Evolutionary conservation across 2,888 invertebrate species (phyloP), one percentile per base, ranked within the genome.

Genomic region (Dryomyza anilis): DNA sequence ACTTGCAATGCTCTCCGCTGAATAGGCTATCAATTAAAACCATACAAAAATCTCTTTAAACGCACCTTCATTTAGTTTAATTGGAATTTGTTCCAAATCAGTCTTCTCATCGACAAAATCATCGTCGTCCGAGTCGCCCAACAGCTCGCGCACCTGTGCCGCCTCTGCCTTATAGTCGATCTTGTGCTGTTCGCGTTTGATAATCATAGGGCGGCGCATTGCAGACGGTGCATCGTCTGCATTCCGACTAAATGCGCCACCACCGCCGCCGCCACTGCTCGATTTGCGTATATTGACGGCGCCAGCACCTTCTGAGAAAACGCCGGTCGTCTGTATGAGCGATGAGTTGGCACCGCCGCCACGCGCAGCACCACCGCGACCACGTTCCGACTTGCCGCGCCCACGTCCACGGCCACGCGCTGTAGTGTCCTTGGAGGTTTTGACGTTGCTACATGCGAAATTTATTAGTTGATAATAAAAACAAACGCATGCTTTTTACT

Each of bases 261-360:
- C 70, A 0, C 78, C 71, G 1, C 74, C 70, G 0, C 78, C 71
- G 0, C 69, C 63, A 27, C 64, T 64, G 5, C 53, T 66, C 0
- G 74, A 66, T 60, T 75, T 76, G 0, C 79, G 77, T 48, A 76
- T 33, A 45, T 76, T 73, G 1, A 75, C 66, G 2, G 76, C 77
- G 1, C 81, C 83, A 10, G 81, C 81, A 23, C 83, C 83, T 62
- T 83, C 83, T 0, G 83, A 83, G 63, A 83, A 83, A 1, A 83
- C 75, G 5, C 83, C 83, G 1, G 80, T 69, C 0, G 83, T 82
- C 71, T 83, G 83, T 29, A 83, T 78, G 1, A 83, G 71, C 4
- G 78, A 65, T 0, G 75, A 73, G 21, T 72, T 73, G n/a, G 73
- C 78, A 33, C 73, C 74, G n/a, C 76, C 72, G 7, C 70, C 73